phyloP scores from a whole-genome alignment of 2,113 vertebrate species.

The Grallaria varia region DNA sequence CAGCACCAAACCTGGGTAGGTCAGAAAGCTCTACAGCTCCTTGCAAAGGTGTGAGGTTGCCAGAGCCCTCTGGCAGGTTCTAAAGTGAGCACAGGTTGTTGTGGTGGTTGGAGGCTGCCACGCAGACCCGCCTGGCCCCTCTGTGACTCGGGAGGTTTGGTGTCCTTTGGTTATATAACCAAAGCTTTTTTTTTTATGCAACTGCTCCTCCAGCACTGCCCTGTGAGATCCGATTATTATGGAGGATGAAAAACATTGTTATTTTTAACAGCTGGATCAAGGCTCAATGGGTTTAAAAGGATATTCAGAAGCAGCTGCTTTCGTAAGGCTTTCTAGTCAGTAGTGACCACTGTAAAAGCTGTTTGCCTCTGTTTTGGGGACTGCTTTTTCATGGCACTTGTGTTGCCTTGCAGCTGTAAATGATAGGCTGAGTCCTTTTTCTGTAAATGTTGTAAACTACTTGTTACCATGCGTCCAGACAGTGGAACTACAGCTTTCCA shows the following conservation, averaged over 20 bases:
- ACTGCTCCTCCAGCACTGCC: neutral
- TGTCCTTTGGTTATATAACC: neutral
- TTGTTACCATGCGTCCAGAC: neutral
- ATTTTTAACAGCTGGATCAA: conserved; percentile 63
- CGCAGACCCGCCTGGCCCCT: neutral
- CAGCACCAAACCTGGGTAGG: fast-evolving
- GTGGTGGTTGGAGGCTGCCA: neutral
- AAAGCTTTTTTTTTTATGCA: neutral
- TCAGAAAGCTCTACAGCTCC: neutral
- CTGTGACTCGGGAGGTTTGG: neutral
- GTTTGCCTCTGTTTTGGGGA: neutral
- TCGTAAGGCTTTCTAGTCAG: neutral
- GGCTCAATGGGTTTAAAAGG: conserved; percentile 16
- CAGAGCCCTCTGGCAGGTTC: neutral
- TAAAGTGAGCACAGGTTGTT: neutral
- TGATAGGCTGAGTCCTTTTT: neutral
- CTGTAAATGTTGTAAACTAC: neutral
- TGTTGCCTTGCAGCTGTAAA: neutral
- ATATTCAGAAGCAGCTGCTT: conserved; percentile 36
- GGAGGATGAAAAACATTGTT: conserved; percentile 41
- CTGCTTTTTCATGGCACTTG: neutral
- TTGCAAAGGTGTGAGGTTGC: neutral
- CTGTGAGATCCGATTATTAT: conserved; percentile 32
- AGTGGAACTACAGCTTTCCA: neutral
- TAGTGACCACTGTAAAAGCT: neutral